phyloP scores from a whole-genome alignment of 2,797 vertebrate species.

The Balearica regulorum region DNA sequence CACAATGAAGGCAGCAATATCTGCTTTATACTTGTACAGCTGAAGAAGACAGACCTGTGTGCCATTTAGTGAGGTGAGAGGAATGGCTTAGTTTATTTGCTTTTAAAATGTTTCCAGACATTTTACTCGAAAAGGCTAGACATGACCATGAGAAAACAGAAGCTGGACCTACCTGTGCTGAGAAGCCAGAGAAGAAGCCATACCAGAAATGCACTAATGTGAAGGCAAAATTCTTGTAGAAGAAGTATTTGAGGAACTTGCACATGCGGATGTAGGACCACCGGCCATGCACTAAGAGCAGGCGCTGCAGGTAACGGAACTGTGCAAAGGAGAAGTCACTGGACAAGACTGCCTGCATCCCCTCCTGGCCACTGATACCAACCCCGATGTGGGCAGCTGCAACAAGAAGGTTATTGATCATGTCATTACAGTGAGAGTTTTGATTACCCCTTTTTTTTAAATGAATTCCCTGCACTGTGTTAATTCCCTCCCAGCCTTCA shows the following conservation, averaged over 20 bases:
- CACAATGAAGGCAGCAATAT: neutral
- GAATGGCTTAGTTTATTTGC: neutral
- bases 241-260: slow-evolving; percentile 94
- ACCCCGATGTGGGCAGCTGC: slow-evolving; percentile 92
- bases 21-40: neutral
- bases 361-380: slow-evolving; percentile 92
- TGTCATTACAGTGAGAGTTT: accelerated
- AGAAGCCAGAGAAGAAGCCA: slow-evolving; percentile 93
- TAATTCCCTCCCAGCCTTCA: neutral
- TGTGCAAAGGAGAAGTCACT: slow-evolving; percentile 92
- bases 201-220: slow-evolving; percentile 96
- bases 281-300: slow-evolving; percentile 92
- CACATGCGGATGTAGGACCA: slow-evolving; percentile 98
- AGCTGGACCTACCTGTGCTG: slow-evolving; percentile 87
- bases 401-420: neutral
- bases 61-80: neutral
- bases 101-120: neutral
- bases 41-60: neutral
- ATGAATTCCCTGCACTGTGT: neutral
- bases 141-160: neutral
- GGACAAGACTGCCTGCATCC: slow-evolving; percentile 92
- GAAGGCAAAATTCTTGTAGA: slow-evolving; percentile 98
- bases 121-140: neutral
- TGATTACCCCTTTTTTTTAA: accelerated
- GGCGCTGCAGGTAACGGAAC: slow-evolving; percentile 93